These are phyloP conservation scores for Lamprotornis superbus DNA, from an alignment of 2,113 vertebrate genomes.

Conservation along the genomic window DNA sequence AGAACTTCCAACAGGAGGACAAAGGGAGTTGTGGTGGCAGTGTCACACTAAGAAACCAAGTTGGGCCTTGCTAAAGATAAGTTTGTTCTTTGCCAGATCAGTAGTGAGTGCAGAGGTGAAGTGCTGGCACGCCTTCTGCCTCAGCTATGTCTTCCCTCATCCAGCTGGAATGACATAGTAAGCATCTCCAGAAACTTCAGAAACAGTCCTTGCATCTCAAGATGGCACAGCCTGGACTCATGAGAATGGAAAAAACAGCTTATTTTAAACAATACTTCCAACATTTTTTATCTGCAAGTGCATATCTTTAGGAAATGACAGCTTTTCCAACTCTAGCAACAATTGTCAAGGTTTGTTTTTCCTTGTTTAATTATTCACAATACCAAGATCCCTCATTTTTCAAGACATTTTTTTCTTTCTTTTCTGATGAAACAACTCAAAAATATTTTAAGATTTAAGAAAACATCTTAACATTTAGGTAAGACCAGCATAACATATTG, in stretches of 20 bases:
- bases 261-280: not conserved
- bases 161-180: not conserved
- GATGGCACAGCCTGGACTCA: not conserved
- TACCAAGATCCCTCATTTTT: not conserved
- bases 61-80: not conserved
- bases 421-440: not conserved
- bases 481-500: not conserved
- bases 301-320: not conserved
- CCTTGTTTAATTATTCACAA: not conserved
- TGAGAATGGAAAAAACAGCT: not conserved
- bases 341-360: not conserved
- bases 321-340: not conserved
- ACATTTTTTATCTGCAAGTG: not conserved
- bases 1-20: not conserved
- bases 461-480: not conserved
- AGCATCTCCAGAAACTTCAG: not conserved
- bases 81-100: not conserved
- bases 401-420: not conserved
- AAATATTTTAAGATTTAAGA: not conserved
- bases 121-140: not conserved
- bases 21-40: not conserved
- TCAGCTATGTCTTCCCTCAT: not conserved
- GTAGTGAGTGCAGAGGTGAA: not conserved
- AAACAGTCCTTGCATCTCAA: not conserved
- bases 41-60: not conserved